Conservation (phyloP, 92 coral and sea anemone species). For the Epizoanthus ramosus region DNA sequence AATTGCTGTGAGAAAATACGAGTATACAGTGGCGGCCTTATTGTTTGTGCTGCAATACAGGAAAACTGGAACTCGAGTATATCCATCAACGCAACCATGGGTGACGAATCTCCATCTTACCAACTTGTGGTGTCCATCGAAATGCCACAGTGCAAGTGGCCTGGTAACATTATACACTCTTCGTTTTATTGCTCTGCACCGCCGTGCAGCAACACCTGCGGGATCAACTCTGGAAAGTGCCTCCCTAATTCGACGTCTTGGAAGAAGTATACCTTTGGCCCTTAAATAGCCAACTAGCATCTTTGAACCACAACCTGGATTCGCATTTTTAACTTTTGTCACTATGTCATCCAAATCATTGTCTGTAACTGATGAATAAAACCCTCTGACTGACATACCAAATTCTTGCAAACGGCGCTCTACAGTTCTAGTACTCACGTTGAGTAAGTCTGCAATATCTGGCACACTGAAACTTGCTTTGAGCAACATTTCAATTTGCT, state of each 20-base stretch:
- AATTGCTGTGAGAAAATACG: slow-evolving; percentile 47
- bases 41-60: slow-evolving; percentile 55
- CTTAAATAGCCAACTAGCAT: slow-evolving; percentile 62
- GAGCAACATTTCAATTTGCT: slow-evolving; percentile 42
- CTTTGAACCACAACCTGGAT: slow-evolving; percentile 65
- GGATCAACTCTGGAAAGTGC: slow-evolving; percentile 66
- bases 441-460: slow-evolving; percentile 23
- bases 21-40: slow-evolving; percentile 54
- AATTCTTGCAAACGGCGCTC: slow-evolving; percentile 66
- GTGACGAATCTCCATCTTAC: slow-evolving; percentile 47
- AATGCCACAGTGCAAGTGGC: slow-evolving; percentile 59
- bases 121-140: slow-evolving; percentile 62
- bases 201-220: slow-evolving; percentile 52
- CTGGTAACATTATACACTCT: slow-evolving; percentile 52
- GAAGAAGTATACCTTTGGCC: slow-evolving; percentile 54
- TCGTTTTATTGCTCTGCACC: slow-evolving; percentile 56
- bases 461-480: slow-evolving; percentile 37
- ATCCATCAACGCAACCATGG: slow-evolving; percentile 67
- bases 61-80: slow-evolving; percentile 54
- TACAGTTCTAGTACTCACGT: slow-evolving; percentile 53
- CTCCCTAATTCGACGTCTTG: slow-evolving; percentile 56
- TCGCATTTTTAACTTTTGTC: slow-evolving; percentile 33
- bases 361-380: slow-evolving; percentile 50
- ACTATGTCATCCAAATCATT: slow-evolving; percentile 52
- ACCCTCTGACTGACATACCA: slow-evolving; percentile 53